Percentiles rank a stretch among this genome's conserved stretches.
Conservation (phyloP, 1,140 invertebrate species). For the Cataglyphis hispanica region DNA sequence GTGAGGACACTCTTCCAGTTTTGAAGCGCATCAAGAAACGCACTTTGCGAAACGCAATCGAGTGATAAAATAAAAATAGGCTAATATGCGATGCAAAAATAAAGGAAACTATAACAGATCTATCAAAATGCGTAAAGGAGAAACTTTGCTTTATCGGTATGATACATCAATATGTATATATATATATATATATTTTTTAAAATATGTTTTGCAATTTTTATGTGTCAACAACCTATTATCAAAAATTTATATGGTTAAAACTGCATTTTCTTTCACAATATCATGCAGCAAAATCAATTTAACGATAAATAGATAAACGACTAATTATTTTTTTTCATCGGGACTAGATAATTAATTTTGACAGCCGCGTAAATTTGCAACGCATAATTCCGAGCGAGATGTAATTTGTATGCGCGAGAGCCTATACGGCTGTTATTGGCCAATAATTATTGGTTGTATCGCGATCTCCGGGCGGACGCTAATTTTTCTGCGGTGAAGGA, state of each 20-base stretch:
- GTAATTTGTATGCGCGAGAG: constrained; percentile 36
- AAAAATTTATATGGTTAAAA: constrained; percentile 11
- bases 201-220: neutral
- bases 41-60: constrained; percentile 28
- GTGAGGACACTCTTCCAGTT: constrained; percentile 31
- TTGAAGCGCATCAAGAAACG: constrained; percentile 25
- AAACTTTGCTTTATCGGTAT: neutral
- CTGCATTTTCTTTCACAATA: constrained; percentile 47
- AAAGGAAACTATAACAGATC: constrained; percentile 18
- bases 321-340: constrained; percentile 47
- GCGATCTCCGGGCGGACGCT: constrained; percentile 67
- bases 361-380: constrained; percentile 33
- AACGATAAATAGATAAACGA: constrained; percentile 47
- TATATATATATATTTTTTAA: neutral
- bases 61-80: constrained; percentile 59
- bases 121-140: constrained; percentile 8
- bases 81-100: constrained; percentile 46
- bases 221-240: neutral
- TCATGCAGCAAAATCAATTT: constrained; percentile 27
- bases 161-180: too few relatives aligned
- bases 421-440: neutral
- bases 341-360: constrained; percentile 48
- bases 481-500: constrained; percentile 64
- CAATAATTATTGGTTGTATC: constrained; percentile 64
- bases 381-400: constrained; percentile 26